These are phyloP conservation scores for Macropus fuliginosus DNA, from an alignment of 2,797 vertebrate genomes.

Conservation along the genomic window DNA sequence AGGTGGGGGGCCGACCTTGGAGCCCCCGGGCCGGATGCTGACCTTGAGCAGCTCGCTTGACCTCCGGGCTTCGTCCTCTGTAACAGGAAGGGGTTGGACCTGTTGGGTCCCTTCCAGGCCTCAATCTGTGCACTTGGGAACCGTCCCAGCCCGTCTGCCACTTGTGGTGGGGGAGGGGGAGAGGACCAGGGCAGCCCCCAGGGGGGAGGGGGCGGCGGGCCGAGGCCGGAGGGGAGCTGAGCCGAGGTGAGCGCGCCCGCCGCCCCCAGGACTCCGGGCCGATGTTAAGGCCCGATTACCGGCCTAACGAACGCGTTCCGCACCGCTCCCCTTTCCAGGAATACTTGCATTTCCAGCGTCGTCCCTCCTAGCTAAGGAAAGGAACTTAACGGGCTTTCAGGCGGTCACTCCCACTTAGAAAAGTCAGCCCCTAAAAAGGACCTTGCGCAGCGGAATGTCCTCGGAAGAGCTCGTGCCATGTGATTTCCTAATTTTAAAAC, in stretches of 20 bases:
- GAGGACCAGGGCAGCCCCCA: accelerated
- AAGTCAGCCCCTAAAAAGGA: background rate
- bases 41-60: background rate
- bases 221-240: too few species aligned
- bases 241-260: background rate
- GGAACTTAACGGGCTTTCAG: background rate
- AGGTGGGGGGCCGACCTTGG: background rate
- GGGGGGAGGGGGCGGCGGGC: background rate
- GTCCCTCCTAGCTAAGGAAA: background rate
- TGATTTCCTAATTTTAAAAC: background rate
- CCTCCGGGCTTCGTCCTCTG: background rate
- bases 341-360: background rate
- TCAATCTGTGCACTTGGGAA: background rate
- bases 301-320: background rate
- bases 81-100: background rate
- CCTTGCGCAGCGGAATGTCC: background rate
- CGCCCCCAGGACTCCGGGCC: too few species aligned
- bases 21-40: background rate
- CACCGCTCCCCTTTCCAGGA: background rate
- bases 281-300: background rate
- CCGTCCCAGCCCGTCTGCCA: background rate
- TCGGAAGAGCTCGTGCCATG: background rate
- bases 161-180: background rate
- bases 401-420: background rate
- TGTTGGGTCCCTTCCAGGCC: background rate